Conservation (phyloP, 2,888 invertebrate species). For the Pristionchus exspectatus region DNA sequence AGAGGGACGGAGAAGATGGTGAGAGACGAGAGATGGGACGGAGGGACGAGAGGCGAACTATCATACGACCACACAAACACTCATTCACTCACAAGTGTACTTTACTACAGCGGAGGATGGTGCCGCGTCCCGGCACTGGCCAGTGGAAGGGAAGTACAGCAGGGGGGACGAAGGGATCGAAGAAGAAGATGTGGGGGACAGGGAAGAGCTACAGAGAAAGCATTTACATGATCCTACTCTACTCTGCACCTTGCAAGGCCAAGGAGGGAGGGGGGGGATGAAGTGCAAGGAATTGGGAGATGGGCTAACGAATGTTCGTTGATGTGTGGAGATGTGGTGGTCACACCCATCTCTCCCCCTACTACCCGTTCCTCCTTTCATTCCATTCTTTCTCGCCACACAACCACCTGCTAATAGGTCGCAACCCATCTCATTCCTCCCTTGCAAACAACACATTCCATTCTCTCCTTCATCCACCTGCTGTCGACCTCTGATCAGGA, state of each 20-base stretch:
- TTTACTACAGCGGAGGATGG: conserved; percentile 18
- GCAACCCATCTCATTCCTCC: not conserved
- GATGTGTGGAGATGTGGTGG: not conserved
- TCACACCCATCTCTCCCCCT: not conserved
- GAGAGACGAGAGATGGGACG: not conserved
- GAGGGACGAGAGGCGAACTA: not conserved
- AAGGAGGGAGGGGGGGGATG: not conserved
- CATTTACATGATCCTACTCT: too few relatives aligned
- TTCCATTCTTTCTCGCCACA: not conserved
- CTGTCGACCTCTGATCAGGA: not conserved
- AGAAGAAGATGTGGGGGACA: too few relatives aligned
- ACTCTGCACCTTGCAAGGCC: not conserved
- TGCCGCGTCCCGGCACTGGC: not conserved
- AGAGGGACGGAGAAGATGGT: not conserved
- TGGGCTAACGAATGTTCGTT: not conserved
- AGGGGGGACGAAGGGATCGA: not conserved
- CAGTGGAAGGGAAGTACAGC: not conserved
- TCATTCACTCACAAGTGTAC: not conserved
- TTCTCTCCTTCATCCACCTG: not conserved
- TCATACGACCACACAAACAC: conserved; percentile 10
- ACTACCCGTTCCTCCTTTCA: not conserved
- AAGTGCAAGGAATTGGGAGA: not conserved
- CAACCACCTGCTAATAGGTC: too few relatives aligned
- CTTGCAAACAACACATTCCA: not conserved
- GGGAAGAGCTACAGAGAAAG: too few relatives aligned